Conservation (phyloP, 2,888 invertebrate species). For the Torymus texanus region DNA sequence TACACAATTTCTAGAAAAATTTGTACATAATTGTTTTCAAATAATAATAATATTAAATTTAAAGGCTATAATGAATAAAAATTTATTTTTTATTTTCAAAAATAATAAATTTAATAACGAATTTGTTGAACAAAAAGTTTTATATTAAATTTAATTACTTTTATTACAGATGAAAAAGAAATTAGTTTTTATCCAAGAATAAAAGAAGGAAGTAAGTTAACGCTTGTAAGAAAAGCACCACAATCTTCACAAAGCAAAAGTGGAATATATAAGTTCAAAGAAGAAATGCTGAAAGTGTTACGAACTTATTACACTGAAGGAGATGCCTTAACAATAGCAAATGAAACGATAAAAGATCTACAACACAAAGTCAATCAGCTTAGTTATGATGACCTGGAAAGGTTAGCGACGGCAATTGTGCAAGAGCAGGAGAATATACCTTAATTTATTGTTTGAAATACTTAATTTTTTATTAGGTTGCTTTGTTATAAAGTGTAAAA, state of each 20-base stretch:
- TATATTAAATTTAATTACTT: slow-evolving; percentile 9
- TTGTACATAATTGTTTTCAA: too few relatives aligned
- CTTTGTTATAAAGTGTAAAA: slow-evolving; percentile 56
- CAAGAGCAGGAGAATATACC: slow-evolving; percentile 82
- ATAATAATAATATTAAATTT: too few relatives aligned
- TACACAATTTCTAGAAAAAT: too few relatives aligned
- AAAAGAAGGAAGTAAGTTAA: slow-evolving; percentile 85
- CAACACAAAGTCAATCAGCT: slow-evolving; percentile 77
- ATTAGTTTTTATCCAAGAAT: slow-evolving; percentile 83
- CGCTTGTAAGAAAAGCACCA: slow-evolving; percentile 83
- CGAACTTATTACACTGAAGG: slow-evolving; percentile 80
- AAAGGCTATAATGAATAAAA: too few relatives aligned
- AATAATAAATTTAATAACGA: too few relatives aligned
- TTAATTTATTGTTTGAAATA: slow-evolving; percentile 59
- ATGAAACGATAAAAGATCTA: slow-evolving; percentile 78
- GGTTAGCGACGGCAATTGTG: slow-evolving; percentile 80
- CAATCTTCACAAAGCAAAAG: slow-evolving; percentile 63
- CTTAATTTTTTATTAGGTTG: slow-evolving; percentile 51
- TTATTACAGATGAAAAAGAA: slow-evolving; percentile 80
- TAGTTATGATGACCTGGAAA: slow-evolving; percentile 80
- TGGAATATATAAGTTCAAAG: slow-evolving; percentile 77
- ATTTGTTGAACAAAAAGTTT: slow-evolving; percentile 7
- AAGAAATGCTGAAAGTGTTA: slow-evolving; percentile 79
- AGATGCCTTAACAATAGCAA: slow-evolving; percentile 80
- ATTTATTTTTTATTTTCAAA: too few relatives aligned